Percentiles rank a stretch among this genome's conserved stretches.
These are phyloP conservation scores for Catotricha subobsoleta DNA, from an alignment of 2,888 invertebrate species.

Conservation along the genomic window DNA sequence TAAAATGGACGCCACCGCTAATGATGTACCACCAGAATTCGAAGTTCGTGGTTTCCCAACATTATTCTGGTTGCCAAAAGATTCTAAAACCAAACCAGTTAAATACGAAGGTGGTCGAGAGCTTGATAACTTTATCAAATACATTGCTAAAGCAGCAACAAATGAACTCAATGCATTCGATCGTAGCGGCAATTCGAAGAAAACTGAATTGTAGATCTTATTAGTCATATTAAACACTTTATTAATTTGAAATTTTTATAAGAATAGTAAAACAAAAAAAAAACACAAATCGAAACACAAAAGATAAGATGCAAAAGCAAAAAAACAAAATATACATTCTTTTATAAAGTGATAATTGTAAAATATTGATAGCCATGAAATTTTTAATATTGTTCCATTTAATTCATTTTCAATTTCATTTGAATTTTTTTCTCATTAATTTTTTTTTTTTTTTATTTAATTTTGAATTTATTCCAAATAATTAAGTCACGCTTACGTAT, in stretches of 20 bases:
- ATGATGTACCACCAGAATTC: conserved; percentile 81
- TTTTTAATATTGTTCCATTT: no score
- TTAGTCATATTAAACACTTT: neutral
- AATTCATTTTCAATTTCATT: no score
- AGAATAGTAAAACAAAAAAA: neutral
- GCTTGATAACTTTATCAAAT: conserved; percentile 84
- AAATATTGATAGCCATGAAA: no score
- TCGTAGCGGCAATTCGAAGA: conserved; percentile 55
- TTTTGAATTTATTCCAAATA: no score
- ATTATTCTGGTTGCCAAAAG: conserved; percentile 85
- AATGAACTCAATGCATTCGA: conserved; percentile 73
- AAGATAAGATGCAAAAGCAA: no score
- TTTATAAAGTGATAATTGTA: no score
- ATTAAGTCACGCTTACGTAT: no score
- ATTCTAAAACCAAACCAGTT: conserved; percentile 54
- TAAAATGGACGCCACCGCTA: conserved; percentile 97
- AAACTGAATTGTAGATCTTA: conserved; percentile 5
- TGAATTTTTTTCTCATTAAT: no score
- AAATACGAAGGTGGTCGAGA: conserved; percentile 89
- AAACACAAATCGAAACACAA: no score
- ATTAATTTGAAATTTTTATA: neutral
- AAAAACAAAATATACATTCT: no score
- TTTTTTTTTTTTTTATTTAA: no score
- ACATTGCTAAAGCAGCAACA: conserved; percentile 81
- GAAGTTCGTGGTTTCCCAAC: conserved; percentile 97